Evolutionary conservation across 2,797 vertebrate genomes (phyloP), one percentile per base, ranked within the genome.

Genomic region (Catostomus latipinnis): DNA sequence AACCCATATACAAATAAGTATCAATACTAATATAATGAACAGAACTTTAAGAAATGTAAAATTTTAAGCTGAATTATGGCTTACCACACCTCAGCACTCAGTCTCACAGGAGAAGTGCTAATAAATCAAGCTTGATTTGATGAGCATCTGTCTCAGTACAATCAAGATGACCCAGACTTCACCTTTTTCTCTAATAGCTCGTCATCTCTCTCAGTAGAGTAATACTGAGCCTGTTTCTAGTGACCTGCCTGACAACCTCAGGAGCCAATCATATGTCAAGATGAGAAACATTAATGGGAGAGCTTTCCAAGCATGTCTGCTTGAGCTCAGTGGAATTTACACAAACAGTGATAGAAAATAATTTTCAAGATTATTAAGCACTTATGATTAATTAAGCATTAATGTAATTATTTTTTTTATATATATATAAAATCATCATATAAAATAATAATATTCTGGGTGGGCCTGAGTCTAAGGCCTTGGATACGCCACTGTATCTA

Each of bases 121-220:
- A 70, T 70, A 70, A 70, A 71, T 70, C 76, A 62, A 53, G 13
- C 49, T 3, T 62, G 66, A 78, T 71, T 62, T 78, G 76, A 71
- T 69, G 48, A 69, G 50, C 48, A 45, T 49, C 22, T 78, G 67
- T 71, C 18, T 45, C 58, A 62, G 67, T 53, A 34, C 57, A 78
- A 78, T 78, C 76, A 62, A 16, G 53, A 58, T 71, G 76, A 78
- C 67, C 76, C 76, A 54, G 57, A 63, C 67, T 10, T 54, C 67
- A 71, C 76, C 67, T 71, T 78, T 62, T 71, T 67, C 71, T 78
- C 76, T 61, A 52, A 22, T 3, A 10, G 22, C 49, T 71, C 48
- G 34, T 65, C 73, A 45, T 61, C 7, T 62, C 72, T 62, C 72
- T 46, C 61, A 16, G 9, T 16, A 11, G 49, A 56, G 49, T 65